Evolutionary conservation across 2,797 vertebrate genomes (phyloP).

Genomic region (Cygnus olor): DNA sequence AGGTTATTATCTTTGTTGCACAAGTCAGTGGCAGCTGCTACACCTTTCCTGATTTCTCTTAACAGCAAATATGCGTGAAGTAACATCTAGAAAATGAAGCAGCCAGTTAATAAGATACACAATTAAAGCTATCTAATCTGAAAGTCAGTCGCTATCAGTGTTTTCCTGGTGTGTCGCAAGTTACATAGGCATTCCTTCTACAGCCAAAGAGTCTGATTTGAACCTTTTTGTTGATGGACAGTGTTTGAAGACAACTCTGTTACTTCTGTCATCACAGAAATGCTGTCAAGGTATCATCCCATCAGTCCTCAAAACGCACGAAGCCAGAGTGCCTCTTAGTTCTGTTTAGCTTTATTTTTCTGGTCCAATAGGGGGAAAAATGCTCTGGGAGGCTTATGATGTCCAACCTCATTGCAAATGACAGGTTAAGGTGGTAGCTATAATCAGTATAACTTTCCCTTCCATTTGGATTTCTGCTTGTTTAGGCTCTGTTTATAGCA

Average conservation of each 20-base stretch:
- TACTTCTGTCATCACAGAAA: background rate
- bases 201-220: background rate
- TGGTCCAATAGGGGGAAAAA: background rate
- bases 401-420: background rate
- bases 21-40: background rate
- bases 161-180: background rate
- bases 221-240: background rate
- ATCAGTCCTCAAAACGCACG: background rate
- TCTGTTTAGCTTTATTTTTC: background rate
- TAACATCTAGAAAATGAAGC: background rate
- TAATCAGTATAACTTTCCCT: background rate
- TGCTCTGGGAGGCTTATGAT: background rate
- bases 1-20: background rate
- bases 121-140: background rate
- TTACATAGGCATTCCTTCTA: background rate
- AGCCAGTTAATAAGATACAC: background rate
- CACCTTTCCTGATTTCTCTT: background rate
- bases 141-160: background rate
- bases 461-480: background rate
- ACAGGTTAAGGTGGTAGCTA: background rate
- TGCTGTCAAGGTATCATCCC: background rate
- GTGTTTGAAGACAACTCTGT: background rate
- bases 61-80: background rate
- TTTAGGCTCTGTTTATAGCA: background rate
- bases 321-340: background rate